Evolutionary conservation across 2,113 vertebrate genomes (phyloP).

Genomic region (Bagarius yarrelli): DNA sequence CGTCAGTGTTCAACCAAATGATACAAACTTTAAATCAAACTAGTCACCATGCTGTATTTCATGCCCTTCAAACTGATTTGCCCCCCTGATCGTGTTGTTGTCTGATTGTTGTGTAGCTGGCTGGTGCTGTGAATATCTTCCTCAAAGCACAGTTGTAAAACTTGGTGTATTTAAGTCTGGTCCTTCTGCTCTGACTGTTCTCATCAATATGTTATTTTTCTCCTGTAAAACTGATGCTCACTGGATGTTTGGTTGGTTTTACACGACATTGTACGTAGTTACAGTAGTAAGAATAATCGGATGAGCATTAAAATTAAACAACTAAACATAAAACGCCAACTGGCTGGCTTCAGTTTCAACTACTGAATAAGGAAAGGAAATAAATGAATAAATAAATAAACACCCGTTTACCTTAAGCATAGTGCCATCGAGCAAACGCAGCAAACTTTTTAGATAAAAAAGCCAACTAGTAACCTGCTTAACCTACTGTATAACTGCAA

Average conservation of each 20-base stretch:
- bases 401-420: neutral
- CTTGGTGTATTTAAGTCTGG: neutral
- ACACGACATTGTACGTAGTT: neutral
- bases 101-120: neutral
- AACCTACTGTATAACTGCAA: no score
- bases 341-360: neutral
- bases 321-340: neutral
- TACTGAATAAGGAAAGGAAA: neutral
- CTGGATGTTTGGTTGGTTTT: neutral
- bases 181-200: neutral
- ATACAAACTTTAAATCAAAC: no score
- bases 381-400: no score
- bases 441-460: no score
- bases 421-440: neutral
- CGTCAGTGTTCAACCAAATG: no score
- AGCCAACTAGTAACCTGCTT: no score
- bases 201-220: neutral
- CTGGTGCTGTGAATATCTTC: neutral
- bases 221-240: neutral
- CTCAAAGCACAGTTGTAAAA: neutral
- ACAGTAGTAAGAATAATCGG: no score
- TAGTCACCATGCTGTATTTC: neutral
- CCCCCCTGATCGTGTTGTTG: neutral
- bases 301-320: neutral
- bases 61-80: neutral